A percentile compares a stretch with the other conserved stretches of the same genome.
These are phyloP conservation scores for Marisa cornuarietis DNA, from an alignment of 1,140 invertebrate species.

Conservation along the genomic window DNA sequence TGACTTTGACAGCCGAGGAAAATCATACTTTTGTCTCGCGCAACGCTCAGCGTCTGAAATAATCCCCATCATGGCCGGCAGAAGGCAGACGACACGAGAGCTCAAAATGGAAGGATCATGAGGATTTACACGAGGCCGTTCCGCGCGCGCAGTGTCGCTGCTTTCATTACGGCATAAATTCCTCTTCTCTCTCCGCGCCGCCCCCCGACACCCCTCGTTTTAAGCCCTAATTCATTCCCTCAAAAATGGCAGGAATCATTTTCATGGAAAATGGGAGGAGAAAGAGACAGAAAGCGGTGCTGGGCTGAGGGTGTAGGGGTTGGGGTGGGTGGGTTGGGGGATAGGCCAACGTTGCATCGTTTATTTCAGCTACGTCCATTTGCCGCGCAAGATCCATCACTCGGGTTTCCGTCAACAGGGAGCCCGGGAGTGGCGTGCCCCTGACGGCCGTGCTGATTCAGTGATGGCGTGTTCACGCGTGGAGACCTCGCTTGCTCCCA, in stretches of 20 bases:
- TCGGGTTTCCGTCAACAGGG: conserved; percentile 8
- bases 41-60: no score
- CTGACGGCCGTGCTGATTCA: neutral
- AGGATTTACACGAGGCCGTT: conserved; percentile 15
- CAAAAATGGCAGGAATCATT: conserved; percentile 33
- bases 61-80: no score
- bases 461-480: conserved; percentile 19
- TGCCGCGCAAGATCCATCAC: conserved; percentile 30
- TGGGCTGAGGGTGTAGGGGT: neutral
- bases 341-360: conserved; percentile 10
- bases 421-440: neutral
- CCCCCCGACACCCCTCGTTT: conserved; percentile 15
- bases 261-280: conserved; percentile 20
- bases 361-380: conserved; percentile 25
- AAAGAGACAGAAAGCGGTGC: neutral
- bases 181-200: neutral
- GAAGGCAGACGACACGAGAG: no score
- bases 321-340: neutral
- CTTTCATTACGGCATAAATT: conserved; percentile 35
- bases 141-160: conserved; percentile 2
- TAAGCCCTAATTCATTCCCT: conserved; percentile 29
- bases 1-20: no score
- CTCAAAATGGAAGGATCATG: conserved; percentile 22
- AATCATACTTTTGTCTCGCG: no score
- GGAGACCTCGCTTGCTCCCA: neutral